Percentiles rank a stretch among this genome's conserved stretches.
phyloP scores from a whole-genome alignment of 2,888 invertebrate species.

The Thymelicus sylvestris region DNA sequence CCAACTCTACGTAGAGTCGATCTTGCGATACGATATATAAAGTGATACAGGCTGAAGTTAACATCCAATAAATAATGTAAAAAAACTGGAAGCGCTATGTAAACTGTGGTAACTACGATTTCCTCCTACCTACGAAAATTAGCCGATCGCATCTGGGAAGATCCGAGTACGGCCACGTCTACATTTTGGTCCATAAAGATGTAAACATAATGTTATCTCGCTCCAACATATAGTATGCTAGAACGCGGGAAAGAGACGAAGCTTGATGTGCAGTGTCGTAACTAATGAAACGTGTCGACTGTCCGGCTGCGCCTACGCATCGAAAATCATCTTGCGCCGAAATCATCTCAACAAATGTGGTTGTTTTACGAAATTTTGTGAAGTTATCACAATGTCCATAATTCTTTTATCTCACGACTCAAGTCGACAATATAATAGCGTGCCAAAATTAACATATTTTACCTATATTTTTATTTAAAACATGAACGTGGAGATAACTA shows the following conservation, averaged over 20 bases:
- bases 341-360: slow-evolving; percentile 49
- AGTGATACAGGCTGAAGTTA: slow-evolving; percentile 9
- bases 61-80: slow-evolving; percentile 50
- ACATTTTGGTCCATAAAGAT: slow-evolving; percentile 71
- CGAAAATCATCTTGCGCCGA: slow-evolving; percentile 52
- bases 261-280: slow-evolving; percentile 66
- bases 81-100: slow-evolving; percentile 63
- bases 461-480: slow-evolving; percentile 56
- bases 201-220: slow-evolving; percentile 66
- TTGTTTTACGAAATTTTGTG: slow-evolving; percentile 32
- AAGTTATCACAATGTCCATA: slow-evolving; percentile 10
- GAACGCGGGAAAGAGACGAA: slow-evolving; percentile 61
- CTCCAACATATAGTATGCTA: slow-evolving; percentile 48
- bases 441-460: slow-evolving; percentile 57
- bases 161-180: slow-evolving; percentile 77
- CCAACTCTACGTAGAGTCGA: slow-evolving; percentile 5
- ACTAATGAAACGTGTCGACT: slow-evolving; percentile 81
- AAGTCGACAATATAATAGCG: slow-evolving; percentile 17
- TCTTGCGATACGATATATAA: slow-evolving; percentile 19
- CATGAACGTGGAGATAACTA: slow-evolving; percentile 65
- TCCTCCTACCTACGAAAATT: slow-evolving; percentile 79
- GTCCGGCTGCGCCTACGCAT: slow-evolving; percentile 73
- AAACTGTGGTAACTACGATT: slow-evolving; percentile 63
- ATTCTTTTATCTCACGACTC: slow-evolving; percentile 28
- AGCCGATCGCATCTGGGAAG: slow-evolving; percentile 73